phyloP scores from a whole-genome alignment of 2,113 vertebrate genomes.

The Uropsilus gracilis region DNA sequence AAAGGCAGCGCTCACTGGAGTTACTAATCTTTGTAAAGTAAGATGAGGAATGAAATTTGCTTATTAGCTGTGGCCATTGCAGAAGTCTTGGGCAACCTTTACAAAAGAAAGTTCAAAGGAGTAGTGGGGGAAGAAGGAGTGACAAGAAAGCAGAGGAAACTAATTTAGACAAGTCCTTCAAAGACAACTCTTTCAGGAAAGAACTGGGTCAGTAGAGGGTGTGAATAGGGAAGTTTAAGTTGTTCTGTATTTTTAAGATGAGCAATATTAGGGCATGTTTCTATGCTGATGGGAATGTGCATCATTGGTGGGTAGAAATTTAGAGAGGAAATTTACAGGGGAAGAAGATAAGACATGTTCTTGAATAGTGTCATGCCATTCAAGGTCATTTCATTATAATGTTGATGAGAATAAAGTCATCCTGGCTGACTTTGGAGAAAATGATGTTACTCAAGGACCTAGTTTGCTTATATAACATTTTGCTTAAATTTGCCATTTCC shows the following conservation, averaged over 20 bases:
- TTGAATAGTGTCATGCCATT: too few relatives aligned
- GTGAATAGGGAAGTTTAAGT: neutral
- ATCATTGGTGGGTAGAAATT: neutral
- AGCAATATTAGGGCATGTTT: neutral
- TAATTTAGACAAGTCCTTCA: neutral
- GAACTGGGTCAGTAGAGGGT: neutral
- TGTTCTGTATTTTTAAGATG: neutral
- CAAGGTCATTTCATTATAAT: too few relatives aligned
- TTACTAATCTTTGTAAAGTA: neutral
- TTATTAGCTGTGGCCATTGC: neutral
- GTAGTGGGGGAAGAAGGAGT: neutral
- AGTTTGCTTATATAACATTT: too few relatives aligned
- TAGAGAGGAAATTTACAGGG: neutral
- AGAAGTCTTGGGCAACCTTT: neutral
- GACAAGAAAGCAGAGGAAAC: neutral
- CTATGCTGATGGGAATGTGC: neutral
- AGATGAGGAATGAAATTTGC: neutral
- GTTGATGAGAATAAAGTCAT: too few relatives aligned
- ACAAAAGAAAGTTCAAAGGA: neutral
- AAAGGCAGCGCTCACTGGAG: neutral
- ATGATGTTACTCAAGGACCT: too few relatives aligned
- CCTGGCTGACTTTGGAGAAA: too few relatives aligned
- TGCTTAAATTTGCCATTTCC: too few relatives aligned
- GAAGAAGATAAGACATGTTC: neutral
- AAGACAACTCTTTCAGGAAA: neutral